Evolutionary conservation across 2,797 vertebrate species (phyloP).

Genomic region (Limosa lapponica): DNA sequence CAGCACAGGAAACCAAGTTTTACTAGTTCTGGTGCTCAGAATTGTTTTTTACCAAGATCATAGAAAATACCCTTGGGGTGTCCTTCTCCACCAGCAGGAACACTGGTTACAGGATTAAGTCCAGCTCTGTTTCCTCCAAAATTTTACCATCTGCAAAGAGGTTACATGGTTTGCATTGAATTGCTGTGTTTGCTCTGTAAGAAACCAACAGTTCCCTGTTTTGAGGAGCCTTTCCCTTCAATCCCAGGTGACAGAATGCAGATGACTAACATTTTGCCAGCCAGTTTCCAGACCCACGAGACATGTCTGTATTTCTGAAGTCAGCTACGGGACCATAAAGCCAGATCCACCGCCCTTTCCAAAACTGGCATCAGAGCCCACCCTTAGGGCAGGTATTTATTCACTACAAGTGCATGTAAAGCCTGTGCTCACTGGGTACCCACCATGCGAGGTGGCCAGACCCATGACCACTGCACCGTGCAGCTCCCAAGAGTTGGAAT

Average conservation of each 20-base stretch:
- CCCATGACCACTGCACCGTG: fast-evolving
- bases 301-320: neutral
- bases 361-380: neutral
- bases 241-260: fast-evolving
- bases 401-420: fast-evolving
- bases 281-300: neutral
- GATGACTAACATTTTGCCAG: neutral
- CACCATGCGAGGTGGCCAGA: fast-evolving
- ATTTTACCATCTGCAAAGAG: neutral
- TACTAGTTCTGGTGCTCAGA: neutral
- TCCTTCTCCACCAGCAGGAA: neutral
- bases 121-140: neutral
- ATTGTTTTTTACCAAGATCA: neutral
- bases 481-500: neutral
- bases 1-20: neutral
- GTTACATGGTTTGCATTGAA: neutral
- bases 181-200: fast-evolving
- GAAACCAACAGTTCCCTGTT: neutral
- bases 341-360: neutral
- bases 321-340: fast-evolving
- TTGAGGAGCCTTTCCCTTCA: neutral
- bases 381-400: neutral
- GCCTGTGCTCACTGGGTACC: neutral
- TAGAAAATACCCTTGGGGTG: neutral
- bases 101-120: neutral